These are phyloP conservation scores for Alloscopus bannaensis DNA, from an alignment of 2,888 invertebrate genomes.

Conservation along the genomic window DNA sequence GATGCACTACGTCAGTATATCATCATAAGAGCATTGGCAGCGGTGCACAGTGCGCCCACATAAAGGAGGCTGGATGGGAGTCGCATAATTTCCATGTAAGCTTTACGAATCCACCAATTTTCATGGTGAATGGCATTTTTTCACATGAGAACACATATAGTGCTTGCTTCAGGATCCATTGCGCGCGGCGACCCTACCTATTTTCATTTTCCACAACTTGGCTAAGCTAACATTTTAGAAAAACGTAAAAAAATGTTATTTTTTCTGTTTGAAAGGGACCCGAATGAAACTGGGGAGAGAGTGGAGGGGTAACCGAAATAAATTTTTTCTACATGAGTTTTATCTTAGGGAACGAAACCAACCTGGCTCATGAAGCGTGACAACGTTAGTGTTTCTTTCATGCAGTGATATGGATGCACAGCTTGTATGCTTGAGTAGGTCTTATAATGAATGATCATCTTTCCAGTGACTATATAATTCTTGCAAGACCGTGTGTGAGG, in stretches of 20 bases:
- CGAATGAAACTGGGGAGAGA: conserved; percentile 17
- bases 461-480: conserved; percentile 10
- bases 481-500: neutral
- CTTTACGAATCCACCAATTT: conserved; percentile 62
- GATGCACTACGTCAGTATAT: neutral
- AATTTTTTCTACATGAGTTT: conserved; percentile 46
- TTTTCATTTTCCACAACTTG: conserved; percentile 36
- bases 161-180: conserved; percentile 26
- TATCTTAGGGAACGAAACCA: conserved; percentile 62
- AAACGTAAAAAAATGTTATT: conserved; percentile 28
- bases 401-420: conserved; percentile 10
- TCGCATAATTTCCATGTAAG: conserved; percentile 24
- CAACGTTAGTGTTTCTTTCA: conserved; percentile 55
- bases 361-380: conserved; percentile 66
- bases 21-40: neutral
- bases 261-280: conserved; percentile 19
- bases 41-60: too few relatives aligned
- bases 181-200: conserved; percentile 29
- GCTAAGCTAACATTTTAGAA: conserved; percentile 11
- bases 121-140: conserved; percentile 66
- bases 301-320: conserved; percentile 26
- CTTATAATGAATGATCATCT: conserved; percentile 18
- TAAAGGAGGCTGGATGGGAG: conserved; percentile 7
- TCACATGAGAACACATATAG: conserved; percentile 58
- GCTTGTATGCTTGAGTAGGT: neutral